These are phyloP conservation scores for Parambassis ranga DNA, from an alignment of 2,797 vertebrate genomes.

Conservation along the genomic window DNA sequence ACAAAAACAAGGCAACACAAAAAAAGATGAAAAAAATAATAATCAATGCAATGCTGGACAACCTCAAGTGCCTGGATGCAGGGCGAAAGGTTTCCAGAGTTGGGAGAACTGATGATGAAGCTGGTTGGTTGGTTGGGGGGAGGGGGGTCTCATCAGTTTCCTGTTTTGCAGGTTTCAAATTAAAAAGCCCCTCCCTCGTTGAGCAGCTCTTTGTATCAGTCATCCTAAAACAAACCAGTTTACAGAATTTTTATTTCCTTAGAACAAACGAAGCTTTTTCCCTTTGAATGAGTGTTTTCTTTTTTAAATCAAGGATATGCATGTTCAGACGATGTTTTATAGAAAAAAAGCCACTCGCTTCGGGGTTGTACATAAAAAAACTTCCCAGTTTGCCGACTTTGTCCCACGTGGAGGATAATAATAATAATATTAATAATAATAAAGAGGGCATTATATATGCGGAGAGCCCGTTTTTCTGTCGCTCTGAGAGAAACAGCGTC, in stretches of 20 bases:
- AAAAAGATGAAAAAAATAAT: conserved; percentile 15
- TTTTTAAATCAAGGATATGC: conserved; percentile 63
- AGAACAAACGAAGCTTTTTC: conserved; percentile 56
- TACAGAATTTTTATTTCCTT: conserved; percentile 48
- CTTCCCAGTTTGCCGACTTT: conserved; percentile 30
- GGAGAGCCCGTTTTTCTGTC: conserved; percentile 49
- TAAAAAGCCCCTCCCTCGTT: conserved; percentile 41
- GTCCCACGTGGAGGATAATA: conserved; percentile 26
- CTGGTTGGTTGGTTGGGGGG: conserved; percentile 33
- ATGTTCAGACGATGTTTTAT: conserved; percentile 68
- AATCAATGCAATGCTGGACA: conserved; percentile 74
- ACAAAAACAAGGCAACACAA: conserved; percentile 2
- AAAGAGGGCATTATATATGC: conserved; percentile 45
- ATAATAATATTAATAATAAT: too few relatives aligned
- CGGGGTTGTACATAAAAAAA: conserved; percentile 64
- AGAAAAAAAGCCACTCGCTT: conserved; percentile 65
- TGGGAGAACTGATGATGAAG: conserved; percentile 61
- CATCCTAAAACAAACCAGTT: conserved; percentile 67
- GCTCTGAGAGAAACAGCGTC: conserved; percentile 63
- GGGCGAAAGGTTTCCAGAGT: conserved; percentile 79
- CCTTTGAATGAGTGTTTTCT: conserved; percentile 54
- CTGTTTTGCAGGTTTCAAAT: conserved; percentile 60
- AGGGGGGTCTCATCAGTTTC: conserved; percentile 48
- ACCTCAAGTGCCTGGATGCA: conserved; percentile 81
- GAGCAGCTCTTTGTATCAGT: conserved; percentile 71